phyloP scores from a whole-genome alignment of 2,113 vertebrate genomes.

The Neolamprologus variostigma region DNA sequence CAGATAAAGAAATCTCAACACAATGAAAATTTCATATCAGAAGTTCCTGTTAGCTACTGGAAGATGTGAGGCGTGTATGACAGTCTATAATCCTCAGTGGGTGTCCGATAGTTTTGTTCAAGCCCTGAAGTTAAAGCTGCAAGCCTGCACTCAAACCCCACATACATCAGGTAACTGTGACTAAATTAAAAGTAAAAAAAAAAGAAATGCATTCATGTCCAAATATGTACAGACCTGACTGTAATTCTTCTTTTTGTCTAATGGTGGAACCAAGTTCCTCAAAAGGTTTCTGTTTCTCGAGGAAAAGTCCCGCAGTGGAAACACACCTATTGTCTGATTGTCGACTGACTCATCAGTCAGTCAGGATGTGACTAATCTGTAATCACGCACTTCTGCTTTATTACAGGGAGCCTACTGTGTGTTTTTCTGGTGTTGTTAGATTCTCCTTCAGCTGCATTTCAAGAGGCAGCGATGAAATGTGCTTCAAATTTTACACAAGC shows the following conservation, averaged over 20 bases:
- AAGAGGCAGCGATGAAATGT: neutral
- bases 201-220: neutral
- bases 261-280: neutral
- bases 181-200: neutral
- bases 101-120: neutral
- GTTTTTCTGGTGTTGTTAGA: neutral
- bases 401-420: neutral
- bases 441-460: neutral
- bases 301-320: neutral
- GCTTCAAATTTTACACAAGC: neutral
- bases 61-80: neutral
- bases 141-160: accelerated
- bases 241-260: neutral
- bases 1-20: neutral
- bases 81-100: neutral
- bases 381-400: neutral
- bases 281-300: neutral
- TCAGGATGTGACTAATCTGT: neutral
- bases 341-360: neutral
- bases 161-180: neutral
- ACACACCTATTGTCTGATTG: neutral
- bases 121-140: neutral
- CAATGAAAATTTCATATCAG: neutral
- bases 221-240: neutral
- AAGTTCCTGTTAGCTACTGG: neutral